Evolutionary conservation across 2,113 vertebrate species (phyloP).

Genomic region (pig (Sus scrofa)): DNA sequence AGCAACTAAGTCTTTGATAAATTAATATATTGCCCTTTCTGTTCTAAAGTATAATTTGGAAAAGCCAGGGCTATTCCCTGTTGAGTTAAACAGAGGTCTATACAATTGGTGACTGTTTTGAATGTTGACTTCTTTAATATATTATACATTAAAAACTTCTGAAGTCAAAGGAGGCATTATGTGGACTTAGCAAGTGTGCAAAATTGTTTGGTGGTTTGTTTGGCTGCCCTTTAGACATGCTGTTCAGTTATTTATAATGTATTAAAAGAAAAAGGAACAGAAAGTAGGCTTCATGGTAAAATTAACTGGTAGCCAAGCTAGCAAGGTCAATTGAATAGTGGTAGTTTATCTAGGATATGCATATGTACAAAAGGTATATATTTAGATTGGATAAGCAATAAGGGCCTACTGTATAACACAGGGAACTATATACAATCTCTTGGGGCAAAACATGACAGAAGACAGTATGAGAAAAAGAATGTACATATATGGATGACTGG

Average conservation of each 20-base stretch:
- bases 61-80: conserved; percentile 20
- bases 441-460: no score
- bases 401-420: no score
- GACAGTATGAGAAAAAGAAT: no score
- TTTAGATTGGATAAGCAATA: no score
- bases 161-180: conserved; percentile 51
- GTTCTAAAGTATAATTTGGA: conserved; percentile 25
- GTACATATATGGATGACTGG: no score
- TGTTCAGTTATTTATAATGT: conserved; percentile 70
- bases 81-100: conserved; percentile 48
- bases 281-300: conserved; percentile 51
- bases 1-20: conserved; percentile 63
- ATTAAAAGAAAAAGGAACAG: conserved; percentile 60
- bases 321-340: not conserved
- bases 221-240: conserved; percentile 60
- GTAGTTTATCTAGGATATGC: not conserved
- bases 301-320: conserved; percentile 38
- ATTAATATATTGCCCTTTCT: conserved; percentile 28
- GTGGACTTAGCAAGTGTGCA: conserved; percentile 5
- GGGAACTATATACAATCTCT: no score
- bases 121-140: conserved; percentile 61
- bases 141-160: conserved; percentile 71
- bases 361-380: not conserved
- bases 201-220: conserved; percentile 51
- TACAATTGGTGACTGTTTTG: conserved; percentile 57